Evolutionary conservation across 2,797 vertebrate species (phyloP).

Genomic region (Acropternis orthonyx): DNA sequence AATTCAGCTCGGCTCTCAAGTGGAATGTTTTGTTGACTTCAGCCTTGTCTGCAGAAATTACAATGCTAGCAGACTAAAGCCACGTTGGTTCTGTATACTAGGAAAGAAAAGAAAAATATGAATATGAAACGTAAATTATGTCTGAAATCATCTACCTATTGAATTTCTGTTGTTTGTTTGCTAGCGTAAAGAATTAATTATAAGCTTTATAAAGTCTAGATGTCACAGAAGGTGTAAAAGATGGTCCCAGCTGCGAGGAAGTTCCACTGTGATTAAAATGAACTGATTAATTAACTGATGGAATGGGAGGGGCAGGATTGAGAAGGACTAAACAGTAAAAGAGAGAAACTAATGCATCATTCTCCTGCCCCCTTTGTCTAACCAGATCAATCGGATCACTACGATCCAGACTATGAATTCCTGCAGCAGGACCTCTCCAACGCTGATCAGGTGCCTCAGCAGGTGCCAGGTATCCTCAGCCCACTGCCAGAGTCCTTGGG

Average conservation of each 20-base stretch:
- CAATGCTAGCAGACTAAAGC: background rate
- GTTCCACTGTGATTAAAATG: background rate
- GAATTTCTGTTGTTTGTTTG: background rate
- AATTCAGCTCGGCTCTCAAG: background rate
- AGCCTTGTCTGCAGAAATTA: constrained; percentile 1
- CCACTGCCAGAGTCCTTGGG: constrained; percentile 90
- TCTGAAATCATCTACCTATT: background rate
- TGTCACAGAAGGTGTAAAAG: background rate
- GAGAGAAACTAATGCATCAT: background rate
- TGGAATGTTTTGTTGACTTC: constrained; percentile 7
- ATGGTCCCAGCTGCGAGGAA: background rate
- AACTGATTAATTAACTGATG: background rate
- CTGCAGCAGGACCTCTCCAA: constrained; percentile 95
- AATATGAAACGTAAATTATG: background rate
- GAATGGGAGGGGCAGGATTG: background rate
- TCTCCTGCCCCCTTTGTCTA: constrained; percentile 33
- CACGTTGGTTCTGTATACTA: background rate
- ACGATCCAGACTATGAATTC: constrained; percentile 98
- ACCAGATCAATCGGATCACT: constrained; percentile 90
- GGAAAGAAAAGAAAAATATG: background rate
- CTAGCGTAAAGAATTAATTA: background rate
- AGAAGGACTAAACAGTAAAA: background rate
- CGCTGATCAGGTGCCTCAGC: constrained; percentile 85
- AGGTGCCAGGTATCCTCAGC: constrained; percentile 83
- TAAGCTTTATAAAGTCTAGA: background rate